Base-by-base conservation (phyloP, 2,113 vertebrate genomes). In the Fulica atra region DNA sequence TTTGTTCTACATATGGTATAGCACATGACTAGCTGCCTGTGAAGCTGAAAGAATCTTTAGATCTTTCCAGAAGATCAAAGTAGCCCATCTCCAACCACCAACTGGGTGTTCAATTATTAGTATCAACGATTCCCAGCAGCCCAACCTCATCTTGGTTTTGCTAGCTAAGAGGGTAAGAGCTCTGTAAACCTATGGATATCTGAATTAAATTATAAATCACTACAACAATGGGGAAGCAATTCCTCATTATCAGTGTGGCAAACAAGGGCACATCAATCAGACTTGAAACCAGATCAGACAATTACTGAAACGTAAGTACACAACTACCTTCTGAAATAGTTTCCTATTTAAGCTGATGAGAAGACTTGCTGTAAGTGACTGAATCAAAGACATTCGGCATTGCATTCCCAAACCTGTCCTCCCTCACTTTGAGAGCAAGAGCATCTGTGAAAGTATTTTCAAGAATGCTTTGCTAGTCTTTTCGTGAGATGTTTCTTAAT, bases 61-160 rank as follows among this genome's bases (percentile, higher is more conserved):
- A 94, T 90, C 76, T 65, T 68, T 85, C 51, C 44, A 63, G 59
- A 69, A 81, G 83, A 92, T 96, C 89, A 89, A 96, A 97, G 82
- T 4, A 56, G 31, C 42, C 28, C 46, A 61, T 42, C 60, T 86
- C 68, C 88, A 68, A 23, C 44, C 60, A 80, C 65, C 85, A 74
- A 6, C 7, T 59, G 91, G 50, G n/a, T 60, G 40, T 69, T 89
- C 59, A 79, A 33, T 72, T 93, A 92, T 70, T 63, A 73, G 35
- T 50, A 33, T 15, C 36, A 64, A 36, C 0, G 6, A 92, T 21
- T 91, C 73, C 36, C 16, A 85, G 51, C 70, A 89, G 51, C 71
- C 31, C 7, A 3, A 87, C 57, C 48, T 77, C 80, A 77, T 63
- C 51, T 35, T 70, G 83, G 2, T 71, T 76, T 88, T 69, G 33